These are phyloP conservation scores for Streptopelia turtur DNA, from an alignment of 2,797 vertebrate species.

Conservation along the genomic window DNA sequence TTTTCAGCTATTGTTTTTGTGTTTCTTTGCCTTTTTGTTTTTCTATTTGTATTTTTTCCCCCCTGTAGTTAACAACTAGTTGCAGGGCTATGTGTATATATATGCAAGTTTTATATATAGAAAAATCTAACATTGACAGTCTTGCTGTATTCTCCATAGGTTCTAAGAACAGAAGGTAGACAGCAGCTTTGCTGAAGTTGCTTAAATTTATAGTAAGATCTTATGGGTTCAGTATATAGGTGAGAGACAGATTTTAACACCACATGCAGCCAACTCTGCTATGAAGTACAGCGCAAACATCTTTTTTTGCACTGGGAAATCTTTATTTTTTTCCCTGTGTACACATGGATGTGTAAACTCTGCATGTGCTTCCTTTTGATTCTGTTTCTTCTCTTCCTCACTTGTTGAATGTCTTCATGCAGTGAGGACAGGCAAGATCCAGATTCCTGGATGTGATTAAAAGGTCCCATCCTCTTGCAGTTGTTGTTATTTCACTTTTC, in stretches of 20 bases:
- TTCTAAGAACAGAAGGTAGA: background rate
- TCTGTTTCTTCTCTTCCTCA: background rate
- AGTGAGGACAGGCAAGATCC: background rate
- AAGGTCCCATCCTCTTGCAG: conserved; percentile 20
- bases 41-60: background rate
- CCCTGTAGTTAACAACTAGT: background rate
- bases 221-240: background rate
- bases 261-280: background rate
- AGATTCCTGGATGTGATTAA: background rate
- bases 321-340: background rate
- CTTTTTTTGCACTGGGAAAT: background rate
- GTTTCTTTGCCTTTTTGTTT: background rate
- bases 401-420: background rate
- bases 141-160: background rate
- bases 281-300: background rate
- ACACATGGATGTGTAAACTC: background rate
- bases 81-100: background rate
- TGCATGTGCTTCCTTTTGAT: background rate
- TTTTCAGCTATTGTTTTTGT: background rate
- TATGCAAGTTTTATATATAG: background rate
- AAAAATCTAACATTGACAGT: background rate
- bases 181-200: background rate
- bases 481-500: background rate
- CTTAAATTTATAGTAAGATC: background rate
- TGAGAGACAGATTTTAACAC: background rate